Base-by-base conservation (phyloP, 2,888 invertebrate genomes). In the Xestia rhomboidea region DNA sequence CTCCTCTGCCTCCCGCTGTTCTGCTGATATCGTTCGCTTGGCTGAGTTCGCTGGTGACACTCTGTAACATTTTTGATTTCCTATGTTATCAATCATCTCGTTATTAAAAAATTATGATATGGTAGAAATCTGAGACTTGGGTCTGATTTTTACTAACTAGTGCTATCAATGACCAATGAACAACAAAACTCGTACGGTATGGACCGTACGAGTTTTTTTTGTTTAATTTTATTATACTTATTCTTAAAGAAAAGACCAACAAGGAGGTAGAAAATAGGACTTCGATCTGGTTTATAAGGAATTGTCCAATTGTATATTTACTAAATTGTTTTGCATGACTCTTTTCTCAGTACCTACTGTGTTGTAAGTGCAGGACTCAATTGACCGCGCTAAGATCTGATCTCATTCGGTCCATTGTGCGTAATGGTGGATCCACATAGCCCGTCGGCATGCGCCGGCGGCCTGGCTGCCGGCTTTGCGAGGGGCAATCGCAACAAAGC, bases 31-130 rank as follows among this genome's bases (percentile, higher is more conserved):
- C 54, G 90, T 97, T 91, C 97, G 97, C 93, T 97, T 98, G 77
- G 97, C 97, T 85, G 97, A 97, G 94, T 98, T 98, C 78, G 97
- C 97, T 75, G 98, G 98, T 73, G 98, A 98, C 87, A 98, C 98
- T 94, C 98, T 98, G 97, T 74, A 95, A 93, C 46, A 41, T 75
- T 79, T 24, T 77, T 44, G 38, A 30, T 15, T 8, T 41, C 34
- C 11, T 46, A 46, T 10, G 11, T 69, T n/a, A 67, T 18, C 7
- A 44, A 60, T n/a, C n/a, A n/a, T n/a, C 10, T 30, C 1, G n/a
- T 1, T 41, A 73, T 13, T 27, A 18, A 41, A n/a, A 41, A 27
- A 2, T 18, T 30, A 18, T 30, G 30, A 60, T 30, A 8, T 60
- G 7, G 57, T 57, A 27, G 27, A 54, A 54, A 54, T 27, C 41